Conservation (phyloP, 35 echinoderm and acorn worm genomes). For the Ptychodera flava region DNA sequence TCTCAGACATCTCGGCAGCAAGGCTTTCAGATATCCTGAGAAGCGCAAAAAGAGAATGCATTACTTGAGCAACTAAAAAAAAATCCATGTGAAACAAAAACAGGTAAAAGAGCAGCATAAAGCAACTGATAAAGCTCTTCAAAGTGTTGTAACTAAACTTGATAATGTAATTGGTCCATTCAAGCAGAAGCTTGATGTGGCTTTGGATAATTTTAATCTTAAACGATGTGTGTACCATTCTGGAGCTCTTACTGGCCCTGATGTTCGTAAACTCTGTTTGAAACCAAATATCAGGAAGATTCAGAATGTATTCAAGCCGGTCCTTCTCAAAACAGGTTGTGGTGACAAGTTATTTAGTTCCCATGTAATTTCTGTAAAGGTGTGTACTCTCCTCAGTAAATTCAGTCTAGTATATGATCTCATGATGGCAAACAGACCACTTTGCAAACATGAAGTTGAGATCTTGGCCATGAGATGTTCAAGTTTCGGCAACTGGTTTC, state of each 20-base stretch:
- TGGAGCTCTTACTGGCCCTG: neutral
- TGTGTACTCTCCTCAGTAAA: neutral
- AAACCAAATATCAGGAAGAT: neutral
- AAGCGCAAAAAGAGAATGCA: neutral
- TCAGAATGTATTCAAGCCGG: neutral
- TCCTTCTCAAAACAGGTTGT: neutral
- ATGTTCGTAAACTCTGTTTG: neutral
- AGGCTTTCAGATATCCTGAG: no score
- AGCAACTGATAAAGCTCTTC: neutral
- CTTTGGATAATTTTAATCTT: neutral
- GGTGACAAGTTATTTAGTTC: neutral
- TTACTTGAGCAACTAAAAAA: neutral
- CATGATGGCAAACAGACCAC: neutral
- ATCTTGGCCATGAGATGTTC: neutral
- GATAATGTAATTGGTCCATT: neutral
- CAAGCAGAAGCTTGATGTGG: neutral
- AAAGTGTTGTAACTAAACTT: neutral
- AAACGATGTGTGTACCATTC: neutral
- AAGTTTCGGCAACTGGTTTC: neutral
- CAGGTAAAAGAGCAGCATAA: neutral
- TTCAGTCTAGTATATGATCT: neutral
- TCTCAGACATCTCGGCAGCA: no score
- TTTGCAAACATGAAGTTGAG: neutral
- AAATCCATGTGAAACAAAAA: neutral
- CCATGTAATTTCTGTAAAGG: neutral